These are phyloP conservation scores for Psix sp. DNA, from an alignment of 1,140 invertebrate species.

Conservation along the genomic window DNA sequence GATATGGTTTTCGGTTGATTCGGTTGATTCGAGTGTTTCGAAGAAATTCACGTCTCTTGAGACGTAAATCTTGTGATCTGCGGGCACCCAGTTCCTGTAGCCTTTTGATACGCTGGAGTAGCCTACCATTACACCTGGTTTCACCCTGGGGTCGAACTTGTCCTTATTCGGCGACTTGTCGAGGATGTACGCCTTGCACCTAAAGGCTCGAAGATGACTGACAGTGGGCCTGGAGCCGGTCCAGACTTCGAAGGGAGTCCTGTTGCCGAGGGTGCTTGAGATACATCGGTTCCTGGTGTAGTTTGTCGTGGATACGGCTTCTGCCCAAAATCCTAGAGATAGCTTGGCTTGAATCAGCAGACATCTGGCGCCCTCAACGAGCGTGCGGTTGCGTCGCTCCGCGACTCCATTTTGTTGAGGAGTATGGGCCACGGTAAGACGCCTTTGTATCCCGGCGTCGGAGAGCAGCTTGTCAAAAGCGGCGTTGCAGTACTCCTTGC, in stretches of 20 bases:
- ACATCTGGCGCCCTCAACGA: no score
- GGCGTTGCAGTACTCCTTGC: slow-evolving; percentile 63
- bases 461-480: slow-evolving; percentile 35
- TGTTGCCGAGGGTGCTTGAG: neutral
- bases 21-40: no score
- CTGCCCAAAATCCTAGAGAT: slow-evolving; percentile 10
- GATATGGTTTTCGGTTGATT: no score
- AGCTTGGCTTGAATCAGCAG: neutral
- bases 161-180: slow-evolving; percentile 1
- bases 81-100: no score
- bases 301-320: no score
- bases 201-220: slow-evolving; percentile 3
- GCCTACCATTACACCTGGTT: neutral
- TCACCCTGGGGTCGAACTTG: neutral
- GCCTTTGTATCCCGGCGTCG: slow-evolving; percentile 3
- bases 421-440: slow-evolving; percentile 33
- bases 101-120: no score
- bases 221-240: slow-evolving; percentile 7
- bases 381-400: no score
- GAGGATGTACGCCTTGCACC: neutral
- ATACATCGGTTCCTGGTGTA: slow-evolving; percentile 20
- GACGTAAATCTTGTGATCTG: no score
- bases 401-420: slow-evolving; percentile 9
- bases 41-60: slow-evolving; percentile 8
- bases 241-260: slow-evolving; percentile 53